A percentile compares a stretch with the other conserved stretches of the same genome.
These are phyloP conservation scores for Actinemys pallida DNA, from an alignment of 2,113 vertebrate genomes.

Conservation along the genomic window DNA sequence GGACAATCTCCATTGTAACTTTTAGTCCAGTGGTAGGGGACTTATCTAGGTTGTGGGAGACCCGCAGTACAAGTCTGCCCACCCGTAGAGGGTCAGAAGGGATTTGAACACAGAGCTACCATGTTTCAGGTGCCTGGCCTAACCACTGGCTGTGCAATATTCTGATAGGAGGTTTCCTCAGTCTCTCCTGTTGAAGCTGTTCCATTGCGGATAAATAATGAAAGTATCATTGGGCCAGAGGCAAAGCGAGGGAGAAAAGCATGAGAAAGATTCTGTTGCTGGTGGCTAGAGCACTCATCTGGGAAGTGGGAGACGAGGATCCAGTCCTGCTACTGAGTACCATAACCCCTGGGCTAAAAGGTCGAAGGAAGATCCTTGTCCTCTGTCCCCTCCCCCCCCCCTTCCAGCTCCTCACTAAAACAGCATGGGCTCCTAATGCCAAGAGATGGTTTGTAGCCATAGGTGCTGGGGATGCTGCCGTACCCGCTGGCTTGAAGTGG, in stretches of 20 bases:
- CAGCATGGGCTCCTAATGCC: too few species aligned
- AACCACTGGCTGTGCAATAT: neutral
- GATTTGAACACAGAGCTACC: neutral
- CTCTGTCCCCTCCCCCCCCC: too few species aligned
- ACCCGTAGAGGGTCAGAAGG: neutral
- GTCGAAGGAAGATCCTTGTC: too few species aligned
- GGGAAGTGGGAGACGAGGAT: neutral
- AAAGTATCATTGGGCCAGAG: neutral
- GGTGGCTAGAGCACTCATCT: neutral
- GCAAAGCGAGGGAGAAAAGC: neutral
- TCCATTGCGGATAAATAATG: neutral
- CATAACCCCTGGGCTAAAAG: neutral
- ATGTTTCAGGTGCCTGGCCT: neutral
- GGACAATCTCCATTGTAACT: neutral
- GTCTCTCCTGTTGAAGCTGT: neutral
- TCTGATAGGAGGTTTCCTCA: neutral
- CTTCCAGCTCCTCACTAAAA: too few species aligned
- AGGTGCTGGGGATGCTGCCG: too few species aligned
- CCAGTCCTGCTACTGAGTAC: neutral
- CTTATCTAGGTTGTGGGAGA: neutral
- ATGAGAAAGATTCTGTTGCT: neutral
- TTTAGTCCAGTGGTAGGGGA: neutral
- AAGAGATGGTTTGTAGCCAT: neutral
- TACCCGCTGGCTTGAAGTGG: too few species aligned
- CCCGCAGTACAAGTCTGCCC: neutral